Base-by-base conservation (phyloP, 2,888 invertebrate genomes). In the Carabus problematicus region DNA sequence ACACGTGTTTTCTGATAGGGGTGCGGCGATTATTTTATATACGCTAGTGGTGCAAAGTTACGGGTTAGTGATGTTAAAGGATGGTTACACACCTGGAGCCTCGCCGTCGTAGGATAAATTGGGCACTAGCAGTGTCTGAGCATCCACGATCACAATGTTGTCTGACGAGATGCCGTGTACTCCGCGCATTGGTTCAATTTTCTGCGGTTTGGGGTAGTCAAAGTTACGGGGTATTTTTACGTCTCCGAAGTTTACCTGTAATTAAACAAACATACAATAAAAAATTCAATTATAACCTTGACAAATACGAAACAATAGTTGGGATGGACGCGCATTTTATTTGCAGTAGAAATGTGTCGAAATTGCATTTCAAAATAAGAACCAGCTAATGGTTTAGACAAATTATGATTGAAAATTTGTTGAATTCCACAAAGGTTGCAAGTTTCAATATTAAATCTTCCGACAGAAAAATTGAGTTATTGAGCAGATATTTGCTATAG, bases 71-170 rank as follows among this genome's bases (percentile, higher is more conserved):
- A 29, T 29, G 29, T 29, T 6, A 29, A n/a, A 6, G 29, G 29
- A 29, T 29, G 67, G 64, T 59, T 70, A 74, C 82, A 83, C 79
- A 95, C 95, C 95, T 79, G 95, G 96, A 56, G 95, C 95, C 82
- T 92, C 92, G 71, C 96, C 96, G 77, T 97, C 96, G 79, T 95
- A 96, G 11, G 91, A 93, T 81, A 97, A 93, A 83, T 92, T 91
- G 18, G 95, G 95, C 75, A 97, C 87, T 74, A 96, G 86, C 74
- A 96, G 86, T 14, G 96, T 96, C 84, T 96, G 96, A 16, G 96
- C 94, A 82, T 97, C 96, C 54, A 96, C 95, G 72, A 95, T 88
- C 54, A 95, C 93, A 73, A 97, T 88, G 72, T 91, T 90, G 77
- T 95, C 95, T 0, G 95, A 95, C 43, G 89, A 85, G 1, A 96